These are phyloP conservation scores for Sinopyrophorus schimmeli DNA, from an alignment of 2,888 invertebrate species.

Conservation along the genomic window DNA sequence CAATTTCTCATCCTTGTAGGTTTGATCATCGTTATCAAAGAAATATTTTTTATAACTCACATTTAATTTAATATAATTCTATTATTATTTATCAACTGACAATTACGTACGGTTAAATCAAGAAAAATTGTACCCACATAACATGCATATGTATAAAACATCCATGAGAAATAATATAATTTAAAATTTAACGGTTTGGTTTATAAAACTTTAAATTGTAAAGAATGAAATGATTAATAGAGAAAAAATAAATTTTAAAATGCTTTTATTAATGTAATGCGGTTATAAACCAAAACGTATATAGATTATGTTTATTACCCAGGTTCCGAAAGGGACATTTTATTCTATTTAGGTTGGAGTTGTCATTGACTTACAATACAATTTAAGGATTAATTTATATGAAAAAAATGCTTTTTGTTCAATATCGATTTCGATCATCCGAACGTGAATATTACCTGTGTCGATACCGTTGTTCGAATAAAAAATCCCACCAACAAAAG, in stretches of 20 bases:
- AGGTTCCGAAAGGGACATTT: constrained; percentile 41
- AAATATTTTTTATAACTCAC: too few relatives aligned
- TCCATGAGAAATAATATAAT: too few relatives aligned
- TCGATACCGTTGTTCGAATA: constrained; percentile 20
- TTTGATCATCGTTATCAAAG: too few relatives aligned
- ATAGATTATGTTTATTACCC: constrained; percentile 52
- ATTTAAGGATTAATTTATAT: constrained; percentile 46
- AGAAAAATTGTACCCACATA: constrained; percentile 20
- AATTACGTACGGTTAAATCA: constrained; percentile 4
- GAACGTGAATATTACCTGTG: constrained; percentile 19
- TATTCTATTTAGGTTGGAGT: constrained; percentile 47
- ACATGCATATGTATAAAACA: constrained; percentile 1
- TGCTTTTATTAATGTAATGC: constrained; percentile 43
- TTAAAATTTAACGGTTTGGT: constrained; percentile 26
- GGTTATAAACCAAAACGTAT: constrained; percentile 50
- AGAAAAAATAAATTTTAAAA: constrained; percentile 27
- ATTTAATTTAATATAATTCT: too few relatives aligned
- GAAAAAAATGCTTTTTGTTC: constrained; percentile 26
- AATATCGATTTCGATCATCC: constrained; percentile 16
- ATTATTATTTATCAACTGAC: too few relatives aligned
- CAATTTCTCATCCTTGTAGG: too few relatives aligned
- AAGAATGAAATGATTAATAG: constrained; percentile 30
- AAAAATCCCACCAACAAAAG: constrained; percentile 35
- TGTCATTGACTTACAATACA: constrained; percentile 52
- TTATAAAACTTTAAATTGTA: constrained; percentile 25